These are phyloP conservation scores for Spondyliosoma cantharus DNA, from an alignment of 2,797 vertebrate species.

Conservation along the genomic window DNA sequence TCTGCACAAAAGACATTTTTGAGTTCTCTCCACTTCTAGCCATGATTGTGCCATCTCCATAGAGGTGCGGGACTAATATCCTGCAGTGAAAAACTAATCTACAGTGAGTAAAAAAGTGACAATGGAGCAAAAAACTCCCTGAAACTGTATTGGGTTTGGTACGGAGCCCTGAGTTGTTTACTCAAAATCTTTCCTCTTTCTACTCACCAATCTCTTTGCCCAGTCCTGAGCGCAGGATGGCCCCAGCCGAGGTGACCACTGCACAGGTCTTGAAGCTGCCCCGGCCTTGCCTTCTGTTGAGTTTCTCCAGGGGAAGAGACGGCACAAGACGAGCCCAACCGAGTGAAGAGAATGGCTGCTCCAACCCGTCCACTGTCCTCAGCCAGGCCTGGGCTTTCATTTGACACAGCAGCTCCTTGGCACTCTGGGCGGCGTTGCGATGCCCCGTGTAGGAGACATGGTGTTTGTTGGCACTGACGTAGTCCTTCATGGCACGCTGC, in stretches of 20 bases:
- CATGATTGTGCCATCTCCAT: no score
- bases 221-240: conserved; percentile 94
- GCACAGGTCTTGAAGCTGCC: conserved; percentile 89
- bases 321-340: conserved; percentile 93
- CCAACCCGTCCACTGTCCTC: conserved; percentile 92
- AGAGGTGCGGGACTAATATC: no score
- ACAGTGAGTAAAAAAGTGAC: not conserved
- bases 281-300: conserved; percentile 75
- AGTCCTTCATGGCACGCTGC: conserved; percentile 94
- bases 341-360: conserved; percentile 90
- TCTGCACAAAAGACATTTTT: no score
- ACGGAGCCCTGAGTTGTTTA: fast-evolving
- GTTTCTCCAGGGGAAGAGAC: conserved; percentile 81
- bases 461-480: conserved; percentile 93
- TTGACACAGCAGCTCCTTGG: conserved; percentile 89
- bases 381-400: conserved; percentile 87
- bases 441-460: conserved; percentile 88
- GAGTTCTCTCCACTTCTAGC: no score
- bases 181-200: not conserved
- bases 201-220: conserved; percentile 98
- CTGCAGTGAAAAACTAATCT: no score
- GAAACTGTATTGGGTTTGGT: not conserved
- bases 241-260: conserved; percentile 95
- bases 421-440: conserved; percentile 75
- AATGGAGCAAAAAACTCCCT: no score